Conservation (phyloP, 2,888 invertebrate genomes). For the Allygus modestus region DNA sequence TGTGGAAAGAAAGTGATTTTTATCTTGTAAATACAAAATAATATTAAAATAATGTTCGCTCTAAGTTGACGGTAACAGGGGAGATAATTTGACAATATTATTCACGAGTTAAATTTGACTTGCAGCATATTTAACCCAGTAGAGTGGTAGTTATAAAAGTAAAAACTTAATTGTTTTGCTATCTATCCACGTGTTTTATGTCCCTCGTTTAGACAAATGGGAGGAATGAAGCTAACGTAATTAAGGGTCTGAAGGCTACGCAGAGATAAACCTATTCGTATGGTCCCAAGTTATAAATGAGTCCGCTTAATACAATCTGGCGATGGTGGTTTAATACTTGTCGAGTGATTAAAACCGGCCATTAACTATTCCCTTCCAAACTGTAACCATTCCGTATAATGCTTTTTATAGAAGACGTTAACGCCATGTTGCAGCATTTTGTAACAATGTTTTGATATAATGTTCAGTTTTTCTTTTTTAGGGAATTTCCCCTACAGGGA, state of each 20-base stretch:
- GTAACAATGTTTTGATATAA: too few relatives aligned
- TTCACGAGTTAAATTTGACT: too few relatives aligned
- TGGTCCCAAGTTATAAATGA: slow-evolving; percentile 40
- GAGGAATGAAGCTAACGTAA: neutral
- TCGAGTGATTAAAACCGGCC: neutral
- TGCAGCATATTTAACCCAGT: too few relatives aligned
- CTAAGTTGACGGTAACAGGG: too few relatives aligned
- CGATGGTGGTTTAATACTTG: slow-evolving; percentile 34
- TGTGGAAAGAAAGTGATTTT: too few relatives aligned
- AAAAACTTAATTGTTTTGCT: neutral
- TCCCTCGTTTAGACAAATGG: slow-evolving; percentile 16
- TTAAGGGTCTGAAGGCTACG: slow-evolving; percentile 11
- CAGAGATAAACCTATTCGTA: slow-evolving; percentile 42
- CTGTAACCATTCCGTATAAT: neutral
- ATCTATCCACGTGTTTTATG: slow-evolving; percentile 2
- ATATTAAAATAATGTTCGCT: too few relatives aligned
- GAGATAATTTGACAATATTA: too few relatives aligned
- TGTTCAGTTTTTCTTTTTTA: too few relatives aligned
- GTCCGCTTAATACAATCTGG: slow-evolving; percentile 28
- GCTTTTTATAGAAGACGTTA: neutral
- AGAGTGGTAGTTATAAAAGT: neutral
- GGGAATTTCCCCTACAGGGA: too few relatives aligned
- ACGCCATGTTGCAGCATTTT: too few relatives aligned
- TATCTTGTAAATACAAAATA: too few relatives aligned
- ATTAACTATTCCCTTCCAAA: slow-evolving; percentile 1